These are phyloP conservation scores for Ginglymostoma cirratum DNA, from an alignment of 2,113 vertebrate genomes.

Conservation along the genomic window DNA sequence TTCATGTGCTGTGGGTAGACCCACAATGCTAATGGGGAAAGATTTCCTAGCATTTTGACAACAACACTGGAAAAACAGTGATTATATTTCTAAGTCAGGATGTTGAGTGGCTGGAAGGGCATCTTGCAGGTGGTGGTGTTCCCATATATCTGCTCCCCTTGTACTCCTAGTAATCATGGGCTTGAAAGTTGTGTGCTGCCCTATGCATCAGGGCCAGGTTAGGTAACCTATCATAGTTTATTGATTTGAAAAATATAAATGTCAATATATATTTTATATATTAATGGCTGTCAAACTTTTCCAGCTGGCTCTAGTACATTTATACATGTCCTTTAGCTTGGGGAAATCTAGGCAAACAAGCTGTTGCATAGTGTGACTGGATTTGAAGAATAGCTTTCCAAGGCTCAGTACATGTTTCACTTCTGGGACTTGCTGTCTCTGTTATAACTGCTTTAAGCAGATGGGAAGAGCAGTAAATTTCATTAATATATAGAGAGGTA, in stretches of 20 bases:
- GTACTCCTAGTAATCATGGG: too few relatives aligned
- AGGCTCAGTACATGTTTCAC: not conserved
- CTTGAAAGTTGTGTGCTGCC: too few relatives aligned
- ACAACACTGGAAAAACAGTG: too few relatives aligned
- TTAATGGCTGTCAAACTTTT: not conserved
- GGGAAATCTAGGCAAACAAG: not conserved
- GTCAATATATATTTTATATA: not conserved
- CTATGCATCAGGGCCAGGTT: not conserved
- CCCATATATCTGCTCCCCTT: too few relatives aligned
- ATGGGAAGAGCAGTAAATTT: not conserved
- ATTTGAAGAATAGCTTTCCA: not conserved
- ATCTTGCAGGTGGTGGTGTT: too few relatives aligned
- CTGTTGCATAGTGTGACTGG: not conserved
- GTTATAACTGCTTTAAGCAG: not conserved
- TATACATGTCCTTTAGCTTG: not conserved
- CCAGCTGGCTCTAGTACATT: too few relatives aligned
- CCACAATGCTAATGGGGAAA: too few relatives aligned
- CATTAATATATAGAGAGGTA: not conserved
- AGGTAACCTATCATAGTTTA: not conserved
- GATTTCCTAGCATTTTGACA: too few relatives aligned
- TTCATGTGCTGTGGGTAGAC: too few relatives aligned
- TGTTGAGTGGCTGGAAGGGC: too few relatives aligned
- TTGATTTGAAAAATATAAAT: not conserved
- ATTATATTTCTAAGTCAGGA: too few relatives aligned
- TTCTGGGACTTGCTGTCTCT: not conserved